These are phyloP conservation scores for Oegoconia quadripuncta DNA, from an alignment of 2,888 invertebrate genomes.

Conservation along the genomic window DNA sequence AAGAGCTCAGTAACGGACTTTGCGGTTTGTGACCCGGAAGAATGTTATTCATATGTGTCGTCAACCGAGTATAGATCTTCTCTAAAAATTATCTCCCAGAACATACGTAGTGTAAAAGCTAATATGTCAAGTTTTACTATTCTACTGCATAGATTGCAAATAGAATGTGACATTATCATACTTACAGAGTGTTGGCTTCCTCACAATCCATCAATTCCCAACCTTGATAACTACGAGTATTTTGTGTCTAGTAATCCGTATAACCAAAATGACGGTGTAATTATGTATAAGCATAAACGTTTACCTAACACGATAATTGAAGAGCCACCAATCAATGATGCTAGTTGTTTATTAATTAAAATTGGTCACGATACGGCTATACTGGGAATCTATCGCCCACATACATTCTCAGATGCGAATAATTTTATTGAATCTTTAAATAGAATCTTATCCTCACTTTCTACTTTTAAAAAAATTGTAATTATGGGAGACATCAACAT, in stretches of 20 bases:
- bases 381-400: neutral
- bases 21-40: no score
- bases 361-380: neutral
- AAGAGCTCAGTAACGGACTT: no score
- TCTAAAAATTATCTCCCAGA: no score
- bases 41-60: no score
- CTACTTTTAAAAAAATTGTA: neutral
- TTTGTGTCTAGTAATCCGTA: neutral
- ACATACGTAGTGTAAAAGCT: no score
- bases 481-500: neutral
- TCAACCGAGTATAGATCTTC: no score
- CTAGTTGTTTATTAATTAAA: neutral
- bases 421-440: neutral
- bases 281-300: neutral
- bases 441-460: neutral
- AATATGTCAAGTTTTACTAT: no score
- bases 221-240: neutral
- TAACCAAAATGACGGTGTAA: constrained; percentile 1
- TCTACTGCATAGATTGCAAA: no score
- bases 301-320: neutral
- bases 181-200: neutral
- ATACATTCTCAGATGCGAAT: neutral
- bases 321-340: neutral
- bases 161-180: neutral
- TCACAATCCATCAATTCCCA: neutral